Percentiles rank a stretch among this genome's conserved stretches.
These are phyloP conservation scores for Cremastinae sp. DNA, from an alignment of 2,888 invertebrate species.

Conservation along the genomic window DNA sequence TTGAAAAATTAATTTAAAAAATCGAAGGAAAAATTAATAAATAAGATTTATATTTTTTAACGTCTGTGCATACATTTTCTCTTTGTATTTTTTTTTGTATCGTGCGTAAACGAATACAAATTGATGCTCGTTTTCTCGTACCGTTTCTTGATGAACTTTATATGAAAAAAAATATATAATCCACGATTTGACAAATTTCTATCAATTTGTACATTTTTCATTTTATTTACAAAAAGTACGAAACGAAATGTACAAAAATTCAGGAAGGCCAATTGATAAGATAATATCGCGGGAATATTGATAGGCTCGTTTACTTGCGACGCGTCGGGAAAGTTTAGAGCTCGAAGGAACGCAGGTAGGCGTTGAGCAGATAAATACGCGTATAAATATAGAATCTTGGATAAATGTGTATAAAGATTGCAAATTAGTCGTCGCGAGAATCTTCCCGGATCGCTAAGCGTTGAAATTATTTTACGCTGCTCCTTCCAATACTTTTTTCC, in stretches of 20 bases:
- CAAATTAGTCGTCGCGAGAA: conserved; percentile 47
- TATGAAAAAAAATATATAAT: background rate
- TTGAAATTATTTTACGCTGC: conserved; percentile 31
- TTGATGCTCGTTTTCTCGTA: too few species aligned
- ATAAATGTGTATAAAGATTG: conserved; percentile 28
- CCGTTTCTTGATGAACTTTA: too few species aligned
- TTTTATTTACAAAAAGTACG: too few species aligned
- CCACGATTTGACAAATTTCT: background rate
- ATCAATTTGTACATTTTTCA: too few species aligned
- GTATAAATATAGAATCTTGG: background rate
- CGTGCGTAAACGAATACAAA: too few species aligned
- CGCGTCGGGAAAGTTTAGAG: background rate
- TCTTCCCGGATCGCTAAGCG: conserved; percentile 18
- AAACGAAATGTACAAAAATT: background rate
- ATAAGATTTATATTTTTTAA: too few species aligned
- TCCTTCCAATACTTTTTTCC: background rate
- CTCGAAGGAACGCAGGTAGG: background rate
- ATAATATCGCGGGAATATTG: conserved; percentile 6
- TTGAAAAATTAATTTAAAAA: too few species aligned
- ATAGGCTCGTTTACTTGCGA: conserved; percentile 2
- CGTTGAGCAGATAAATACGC: conserved; percentile 3
- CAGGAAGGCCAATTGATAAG: background rate
- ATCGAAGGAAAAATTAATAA: too few species aligned
- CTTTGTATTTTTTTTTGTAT: too few species aligned
- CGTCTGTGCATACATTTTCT: too few species aligned